These are phyloP conservation scores for Alauda arvensis DNA, from an alignment of 2,797 vertebrate species.

Conservation along the genomic window DNA sequence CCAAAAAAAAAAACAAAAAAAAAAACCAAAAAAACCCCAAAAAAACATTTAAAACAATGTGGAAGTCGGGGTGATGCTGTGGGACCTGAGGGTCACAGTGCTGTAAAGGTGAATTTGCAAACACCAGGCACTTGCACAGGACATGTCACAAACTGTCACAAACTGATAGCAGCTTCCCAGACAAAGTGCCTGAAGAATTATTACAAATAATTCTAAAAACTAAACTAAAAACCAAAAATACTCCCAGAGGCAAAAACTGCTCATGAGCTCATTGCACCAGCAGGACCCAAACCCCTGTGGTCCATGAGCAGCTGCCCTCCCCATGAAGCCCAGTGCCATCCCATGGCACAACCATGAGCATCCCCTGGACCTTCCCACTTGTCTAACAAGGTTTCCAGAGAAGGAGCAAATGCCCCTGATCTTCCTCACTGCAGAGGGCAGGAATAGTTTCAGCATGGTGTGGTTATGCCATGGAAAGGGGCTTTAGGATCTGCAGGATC, in stretches of 20 bases:
- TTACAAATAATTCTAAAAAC: too few relatives aligned
- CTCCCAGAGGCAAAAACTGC: not conserved
- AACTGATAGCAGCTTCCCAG: not conserved
- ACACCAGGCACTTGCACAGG: not conserved
- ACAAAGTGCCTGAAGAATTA: not conserved
- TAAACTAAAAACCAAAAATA: not conserved
- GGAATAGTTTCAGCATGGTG: not conserved
- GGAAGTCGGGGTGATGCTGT: not conserved
- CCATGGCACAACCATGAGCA: fast-evolving
- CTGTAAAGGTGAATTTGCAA: not conserved
- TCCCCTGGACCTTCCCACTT: not conserved
- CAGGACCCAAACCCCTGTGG: not conserved
- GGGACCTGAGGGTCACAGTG: not conserved
- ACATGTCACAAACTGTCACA: fast-evolving
- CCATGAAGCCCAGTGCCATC: not conserved
- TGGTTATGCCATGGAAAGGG: not conserved
- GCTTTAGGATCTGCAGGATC: not conserved
- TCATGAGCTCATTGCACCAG: not conserved
- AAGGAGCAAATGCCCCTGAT: not conserved
- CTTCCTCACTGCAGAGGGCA: not conserved
- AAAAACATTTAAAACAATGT: not conserved
- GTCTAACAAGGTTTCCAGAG: not conserved
- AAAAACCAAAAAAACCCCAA: too few relatives aligned
- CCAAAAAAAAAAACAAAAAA: too few relatives aligned
- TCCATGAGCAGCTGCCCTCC: fast-evolving